phyloP scores from a whole-genome alignment of 2,113 vertebrate genomes.

The Rattus rattus region DNA sequence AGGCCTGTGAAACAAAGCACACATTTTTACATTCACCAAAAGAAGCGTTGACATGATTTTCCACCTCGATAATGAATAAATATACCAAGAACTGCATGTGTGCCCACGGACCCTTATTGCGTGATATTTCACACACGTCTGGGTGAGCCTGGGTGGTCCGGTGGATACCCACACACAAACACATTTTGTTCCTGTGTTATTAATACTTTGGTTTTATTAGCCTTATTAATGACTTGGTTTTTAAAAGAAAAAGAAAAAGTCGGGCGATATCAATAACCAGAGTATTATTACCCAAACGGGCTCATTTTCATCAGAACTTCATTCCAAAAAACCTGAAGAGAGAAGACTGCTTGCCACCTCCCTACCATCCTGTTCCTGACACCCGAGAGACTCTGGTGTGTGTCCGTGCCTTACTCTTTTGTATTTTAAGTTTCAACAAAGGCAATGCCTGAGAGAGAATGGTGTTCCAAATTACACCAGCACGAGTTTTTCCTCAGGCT shows the following conservation, averaged over 20 bases:
- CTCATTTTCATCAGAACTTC: neutral
- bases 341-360: neutral
- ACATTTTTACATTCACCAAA: neutral
- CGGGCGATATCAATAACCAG: neutral
- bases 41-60: neutral
- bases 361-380: neutral
- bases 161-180: neutral
- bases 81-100: neutral
- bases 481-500: neutral
- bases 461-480: neutral
- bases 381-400: too few relatives aligned
- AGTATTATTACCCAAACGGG: neutral
- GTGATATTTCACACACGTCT: neutral
- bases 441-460: neutral
- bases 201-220: constrained; percentile 12
- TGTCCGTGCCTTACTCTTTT: neutral
- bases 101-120: neutral
- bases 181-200: neutral
- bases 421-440: neutral
- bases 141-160: constrained; percentile 22
- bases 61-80: neutral
- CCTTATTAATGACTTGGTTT: constrained; percentile 16
- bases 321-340: neutral
- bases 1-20: neutral
- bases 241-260: neutral